These are phyloP conservation scores for Sporophila hypoxantha DNA, from an alignment of 2,113 vertebrate genomes.

Conservation along the genomic window DNA sequence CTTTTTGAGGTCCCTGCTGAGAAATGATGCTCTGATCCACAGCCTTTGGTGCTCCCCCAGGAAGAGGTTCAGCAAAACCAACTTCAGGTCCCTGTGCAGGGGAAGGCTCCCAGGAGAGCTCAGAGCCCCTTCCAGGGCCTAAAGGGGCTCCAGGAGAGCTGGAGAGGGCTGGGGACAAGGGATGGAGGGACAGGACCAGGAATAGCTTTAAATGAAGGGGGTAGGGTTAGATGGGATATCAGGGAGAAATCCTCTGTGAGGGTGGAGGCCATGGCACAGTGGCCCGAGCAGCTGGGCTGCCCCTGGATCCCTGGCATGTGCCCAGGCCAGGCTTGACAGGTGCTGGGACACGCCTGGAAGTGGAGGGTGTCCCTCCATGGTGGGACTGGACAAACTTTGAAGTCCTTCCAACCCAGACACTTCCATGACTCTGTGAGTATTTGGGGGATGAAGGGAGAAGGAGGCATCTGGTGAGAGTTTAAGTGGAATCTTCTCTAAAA, in stretches of 20 bases:
- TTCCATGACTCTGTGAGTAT: not conserved
- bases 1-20: not conserved
- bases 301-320: not conserved
- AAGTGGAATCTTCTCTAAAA: not conserved
- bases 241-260: not conserved
- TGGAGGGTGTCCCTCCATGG: not conserved
- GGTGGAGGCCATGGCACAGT: not conserved
- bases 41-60: not conserved
- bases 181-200: not conserved
- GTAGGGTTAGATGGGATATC: not conserved
- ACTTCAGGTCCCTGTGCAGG: not conserved
- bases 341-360: not conserved
- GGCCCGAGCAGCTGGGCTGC: not conserved
- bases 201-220: not conserved
- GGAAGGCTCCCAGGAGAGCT: not conserved
- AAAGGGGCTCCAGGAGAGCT: not conserved
- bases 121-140: not conserved
- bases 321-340: accelerated
- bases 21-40: not conserved
- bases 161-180: not conserved
- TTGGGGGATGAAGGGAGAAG: accelerated
- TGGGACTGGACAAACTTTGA: not conserved
- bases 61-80: not conserved
- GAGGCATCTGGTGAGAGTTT: not conserved
- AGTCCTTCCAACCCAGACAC: not conserved